A percentile compares a stretch with the other conserved stretches of the same genome.
Conservation (phyloP, 2,113 vertebrate genomes). For the Sisor rabdophorus region DNA sequence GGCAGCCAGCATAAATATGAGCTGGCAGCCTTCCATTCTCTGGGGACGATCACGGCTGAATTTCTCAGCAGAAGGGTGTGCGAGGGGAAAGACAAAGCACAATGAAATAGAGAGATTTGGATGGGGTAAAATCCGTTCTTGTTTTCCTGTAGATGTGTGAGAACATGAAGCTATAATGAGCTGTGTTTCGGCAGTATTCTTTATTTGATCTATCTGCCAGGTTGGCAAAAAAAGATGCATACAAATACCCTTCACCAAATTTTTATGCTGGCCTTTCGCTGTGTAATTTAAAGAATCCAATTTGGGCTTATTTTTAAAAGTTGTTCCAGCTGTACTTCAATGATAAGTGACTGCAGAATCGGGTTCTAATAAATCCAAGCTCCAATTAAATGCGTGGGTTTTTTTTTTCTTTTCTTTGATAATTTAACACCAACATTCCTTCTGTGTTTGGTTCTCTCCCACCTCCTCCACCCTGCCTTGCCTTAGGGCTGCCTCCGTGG, state of each 20-base stretch:
- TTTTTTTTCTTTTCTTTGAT: background rate
- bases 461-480: constrained; percentile 28
- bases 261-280: background rate
- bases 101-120: constrained; percentile 24
- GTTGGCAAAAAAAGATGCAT: background rate
- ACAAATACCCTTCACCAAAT: background rate
- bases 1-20: constrained; percentile 46
- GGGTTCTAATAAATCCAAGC: background rate
- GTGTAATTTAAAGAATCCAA: background rate
- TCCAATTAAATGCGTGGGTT: background rate
- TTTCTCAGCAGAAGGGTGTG: constrained; percentile 46
- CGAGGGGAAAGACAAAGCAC: constrained; percentile 40
- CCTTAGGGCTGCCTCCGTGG: constrained; percentile 46
- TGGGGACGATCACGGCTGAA: constrained; percentile 43
- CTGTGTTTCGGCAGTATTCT: background rate
- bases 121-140: background rate
- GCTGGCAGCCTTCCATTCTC: constrained; percentile 44
- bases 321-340: background rate
- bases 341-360: background rate
- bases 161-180: background rate
- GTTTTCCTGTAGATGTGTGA: background rate
- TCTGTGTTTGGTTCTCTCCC: constrained; percentile 9
- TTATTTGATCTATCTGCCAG: background rate
- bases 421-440: constrained; percentile 14
- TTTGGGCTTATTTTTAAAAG: no score